phyloP scores from a whole-genome alignment of 2,797 vertebrate species.

The Florisuga fusca region DNA sequence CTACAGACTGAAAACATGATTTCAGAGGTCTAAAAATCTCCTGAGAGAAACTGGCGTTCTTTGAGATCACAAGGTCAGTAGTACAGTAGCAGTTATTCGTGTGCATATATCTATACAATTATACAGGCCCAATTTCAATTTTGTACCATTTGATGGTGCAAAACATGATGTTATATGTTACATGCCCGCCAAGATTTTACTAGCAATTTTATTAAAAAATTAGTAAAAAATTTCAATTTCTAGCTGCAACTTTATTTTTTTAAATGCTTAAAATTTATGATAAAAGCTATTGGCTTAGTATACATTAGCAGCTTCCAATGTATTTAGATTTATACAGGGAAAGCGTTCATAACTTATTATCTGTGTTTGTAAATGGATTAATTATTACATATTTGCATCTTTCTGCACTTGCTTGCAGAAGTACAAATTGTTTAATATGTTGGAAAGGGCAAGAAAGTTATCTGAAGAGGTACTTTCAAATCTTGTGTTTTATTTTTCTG shows the following conservation, averaged over 20 bases:
- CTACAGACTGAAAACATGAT: constrained; percentile 72
- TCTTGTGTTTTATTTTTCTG: constrained; percentile 1
- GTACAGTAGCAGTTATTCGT: not conserved
- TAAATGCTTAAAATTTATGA: not conserved
- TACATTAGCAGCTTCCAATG: not conserved
- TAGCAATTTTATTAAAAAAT: not conserved
- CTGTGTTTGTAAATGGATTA: not conserved
- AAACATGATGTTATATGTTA: not conserved
- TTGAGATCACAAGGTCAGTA: constrained; percentile 74
- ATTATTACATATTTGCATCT: not conserved
- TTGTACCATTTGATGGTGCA: not conserved
- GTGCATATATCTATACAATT: not conserved
- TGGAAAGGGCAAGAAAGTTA: not conserved
- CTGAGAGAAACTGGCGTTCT: constrained; percentile 56
- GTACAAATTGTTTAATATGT: not conserved
- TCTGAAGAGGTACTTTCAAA: not conserved
- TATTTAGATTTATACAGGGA: not conserved
- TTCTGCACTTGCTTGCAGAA: not conserved
- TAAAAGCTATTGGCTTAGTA: not conserved
- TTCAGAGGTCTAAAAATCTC: constrained; percentile 72
- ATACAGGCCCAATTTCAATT: not conserved
- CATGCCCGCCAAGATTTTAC: not conserved
- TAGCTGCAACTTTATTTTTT: not conserved
- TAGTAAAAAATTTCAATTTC: not conserved
- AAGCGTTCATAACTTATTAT: not conserved